Percentiles rank a stretch among this genome's conserved stretches.
These are phyloP conservation scores for Lepidothrix coronata DNA, from an alignment of 2,113 vertebrate genomes.

Conservation along the genomic window DNA sequence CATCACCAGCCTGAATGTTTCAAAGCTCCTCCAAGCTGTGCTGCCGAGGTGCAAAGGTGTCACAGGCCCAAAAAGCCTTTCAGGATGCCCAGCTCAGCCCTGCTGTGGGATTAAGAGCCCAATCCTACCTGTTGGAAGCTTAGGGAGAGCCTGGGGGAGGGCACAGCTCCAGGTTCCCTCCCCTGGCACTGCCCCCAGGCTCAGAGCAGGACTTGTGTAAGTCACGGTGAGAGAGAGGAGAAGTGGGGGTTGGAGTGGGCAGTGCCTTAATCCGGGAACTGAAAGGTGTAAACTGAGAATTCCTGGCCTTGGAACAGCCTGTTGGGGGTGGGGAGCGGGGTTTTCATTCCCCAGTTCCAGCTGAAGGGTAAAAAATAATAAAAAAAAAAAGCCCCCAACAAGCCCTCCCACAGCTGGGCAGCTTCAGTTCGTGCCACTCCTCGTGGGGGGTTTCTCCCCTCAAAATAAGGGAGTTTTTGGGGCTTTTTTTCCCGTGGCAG, in stretches of 20 bases:
- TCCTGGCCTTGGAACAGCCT: background rate
- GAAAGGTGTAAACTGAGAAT: background rate
- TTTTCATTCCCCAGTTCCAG: background rate
- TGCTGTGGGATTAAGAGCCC: background rate
- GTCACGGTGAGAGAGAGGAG: background rate
- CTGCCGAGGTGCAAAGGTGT: background rate
- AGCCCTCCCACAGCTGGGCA: background rate
- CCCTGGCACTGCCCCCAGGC: background rate
- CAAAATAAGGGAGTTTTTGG: background rate
- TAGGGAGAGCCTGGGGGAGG: background rate
- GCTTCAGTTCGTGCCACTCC: background rate
- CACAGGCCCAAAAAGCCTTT: background rate
- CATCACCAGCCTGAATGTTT: background rate
- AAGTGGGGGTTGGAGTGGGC: background rate
- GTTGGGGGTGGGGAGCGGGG: background rate
- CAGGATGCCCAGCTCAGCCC: background rate
- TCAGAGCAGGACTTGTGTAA: accelerated
- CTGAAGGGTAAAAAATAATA: background rate
- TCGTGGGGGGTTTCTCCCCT: accelerated
- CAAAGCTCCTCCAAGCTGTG: background rate
- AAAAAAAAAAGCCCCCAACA: too few species aligned
- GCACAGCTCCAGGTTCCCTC: background rate
- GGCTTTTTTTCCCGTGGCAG: background rate
- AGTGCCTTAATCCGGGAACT: background rate
- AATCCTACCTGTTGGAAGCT: background rate